Base-by-base conservation (phyloP, 1,140 invertebrate genomes). In the Mamestra configurata region DNA sequence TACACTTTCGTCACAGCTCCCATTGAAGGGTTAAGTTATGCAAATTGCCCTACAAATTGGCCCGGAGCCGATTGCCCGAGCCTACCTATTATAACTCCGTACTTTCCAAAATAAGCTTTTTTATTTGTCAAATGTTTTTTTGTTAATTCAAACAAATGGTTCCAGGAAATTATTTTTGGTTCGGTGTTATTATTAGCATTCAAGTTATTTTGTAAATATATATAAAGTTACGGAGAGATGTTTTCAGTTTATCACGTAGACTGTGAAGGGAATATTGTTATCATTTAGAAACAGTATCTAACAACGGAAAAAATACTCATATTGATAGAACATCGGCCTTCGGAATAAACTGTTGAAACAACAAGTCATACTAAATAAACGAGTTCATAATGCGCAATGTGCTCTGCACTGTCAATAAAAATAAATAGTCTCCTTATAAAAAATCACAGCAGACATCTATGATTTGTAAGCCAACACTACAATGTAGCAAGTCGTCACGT, bases 11-110 rank as follows among this genome's bases (percentile, higher is more conserved):
- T 87, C 82, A 84, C 84, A 79, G 80, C 73, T 64, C 72, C 85
- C 79, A 82, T 82, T 82, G 84, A 90, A 93, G 92, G 92, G 91
- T 92, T 93, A 93, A 93, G 82, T 91, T 93, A 93, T 93, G 92
- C 91, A 93, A 93, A 93, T 90, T 89, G 86, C 71, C 55, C 43
- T 35, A 76, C 73, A 76, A 76, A 76, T 76, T 86, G 73, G 20
- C 43, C 73, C 73, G 57, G 73, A 76, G 73, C 43, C 73, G 73
- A 76, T 76, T 76, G 55, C 31, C 73, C 40, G 57, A 43, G 73
- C 73, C 73, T 75, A 59, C 72, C 55, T 76, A 76, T 76, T 76
- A 76, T 76, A 76, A 76, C 57, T 76, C 22, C 73, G 55, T 76
- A 64, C 73, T 76, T 83, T 76, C 77, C 82, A 79, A 77, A 79